A percentile compares a stretch with the other conserved stretches of the same genome.
These are phyloP conservation scores for Megamerina dolium DNA, from an alignment of 2,888 invertebrate genomes.

Conservation along the genomic window DNA sequence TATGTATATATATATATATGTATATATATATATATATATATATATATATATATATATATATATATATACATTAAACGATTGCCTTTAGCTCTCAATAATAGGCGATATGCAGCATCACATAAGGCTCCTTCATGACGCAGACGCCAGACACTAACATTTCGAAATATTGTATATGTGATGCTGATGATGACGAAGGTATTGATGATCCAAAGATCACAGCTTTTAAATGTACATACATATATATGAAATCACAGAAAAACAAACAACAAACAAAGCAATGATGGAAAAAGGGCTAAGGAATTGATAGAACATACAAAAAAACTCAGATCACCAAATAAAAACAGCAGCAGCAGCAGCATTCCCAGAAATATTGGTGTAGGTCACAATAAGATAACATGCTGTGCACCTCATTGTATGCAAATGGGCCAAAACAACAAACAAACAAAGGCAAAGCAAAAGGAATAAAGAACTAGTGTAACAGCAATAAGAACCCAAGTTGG, in stretches of 20 bases:
- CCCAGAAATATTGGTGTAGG: slow-evolving; percentile 51
- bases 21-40: too few relatives aligned
- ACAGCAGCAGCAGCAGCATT: slow-evolving; percentile 36
- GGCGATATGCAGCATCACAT: background rate
- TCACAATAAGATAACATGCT: slow-evolving; percentile 50
- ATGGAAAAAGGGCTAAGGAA: background rate
- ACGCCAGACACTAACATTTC: slow-evolving; percentile 35
- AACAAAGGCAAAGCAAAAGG: slow-evolving; percentile 6
- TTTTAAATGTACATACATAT: background rate
- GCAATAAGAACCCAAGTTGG: slow-evolving; percentile 4
- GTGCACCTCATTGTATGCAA: slow-evolving; percentile 51
- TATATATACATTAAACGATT: too few relatives aligned
- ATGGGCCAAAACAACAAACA: slow-evolving; percentile 29
- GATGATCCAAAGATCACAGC: slow-evolving; percentile 5
- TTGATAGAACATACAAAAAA: slow-evolving; percentile 2
- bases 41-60: too few relatives aligned
- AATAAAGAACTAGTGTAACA: slow-evolving; percentile 10
- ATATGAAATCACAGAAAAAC: background rate
- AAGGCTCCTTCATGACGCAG: slow-evolving; percentile 22
- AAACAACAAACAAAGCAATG: slow-evolving; percentile 3
- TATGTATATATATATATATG: too few relatives aligned
- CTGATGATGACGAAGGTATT: slow-evolving; percentile 17
- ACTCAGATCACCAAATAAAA: background rate
- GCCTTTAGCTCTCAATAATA: too few relatives aligned
- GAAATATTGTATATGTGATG: too few relatives aligned